These are phyloP conservation scores for Pomatostomus ruficeps DNA, from an alignment of 2,113 vertebrate species.

Conservation along the genomic window DNA sequence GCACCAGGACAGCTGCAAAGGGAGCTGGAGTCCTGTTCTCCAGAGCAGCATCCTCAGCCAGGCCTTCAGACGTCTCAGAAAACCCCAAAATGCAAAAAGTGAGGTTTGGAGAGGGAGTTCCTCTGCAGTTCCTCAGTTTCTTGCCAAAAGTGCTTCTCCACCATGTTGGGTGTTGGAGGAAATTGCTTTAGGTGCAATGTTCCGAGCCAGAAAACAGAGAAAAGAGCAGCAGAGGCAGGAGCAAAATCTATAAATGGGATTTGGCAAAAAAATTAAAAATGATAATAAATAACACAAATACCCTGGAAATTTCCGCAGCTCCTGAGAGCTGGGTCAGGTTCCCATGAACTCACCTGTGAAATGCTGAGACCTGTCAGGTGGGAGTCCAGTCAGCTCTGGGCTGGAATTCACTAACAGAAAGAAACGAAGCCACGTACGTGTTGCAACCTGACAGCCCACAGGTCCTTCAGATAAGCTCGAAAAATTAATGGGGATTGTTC, in stretches of 20 bases:
- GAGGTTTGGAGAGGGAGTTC: background rate
- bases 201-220: background rate
- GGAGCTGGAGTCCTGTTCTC: background rate
- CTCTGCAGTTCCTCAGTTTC: background rate
- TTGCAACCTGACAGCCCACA: slow-evolving; percentile 1
- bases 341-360: background rate
- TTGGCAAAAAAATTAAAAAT: background rate
- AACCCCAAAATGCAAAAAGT: rapidly evolving
- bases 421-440: background rate
- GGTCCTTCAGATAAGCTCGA: background rate
- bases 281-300: background rate
- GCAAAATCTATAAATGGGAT: background rate
- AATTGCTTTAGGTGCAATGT: background rate
- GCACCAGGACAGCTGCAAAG: slow-evolving; percentile 47
- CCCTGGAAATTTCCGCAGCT: background rate
- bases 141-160: background rate
- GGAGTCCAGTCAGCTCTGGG: background rate
- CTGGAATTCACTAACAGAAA: background rate
- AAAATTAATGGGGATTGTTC: background rate
- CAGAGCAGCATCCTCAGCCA: background rate
- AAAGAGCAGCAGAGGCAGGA: background rate
- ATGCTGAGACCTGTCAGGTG: background rate
- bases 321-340: background rate
- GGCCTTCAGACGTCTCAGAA: background rate
- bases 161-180: background rate